These are phyloP conservation scores for Drosophila limbata DNA, from an alignment of 2,888 invertebrate species.

Conservation along the genomic window DNA sequence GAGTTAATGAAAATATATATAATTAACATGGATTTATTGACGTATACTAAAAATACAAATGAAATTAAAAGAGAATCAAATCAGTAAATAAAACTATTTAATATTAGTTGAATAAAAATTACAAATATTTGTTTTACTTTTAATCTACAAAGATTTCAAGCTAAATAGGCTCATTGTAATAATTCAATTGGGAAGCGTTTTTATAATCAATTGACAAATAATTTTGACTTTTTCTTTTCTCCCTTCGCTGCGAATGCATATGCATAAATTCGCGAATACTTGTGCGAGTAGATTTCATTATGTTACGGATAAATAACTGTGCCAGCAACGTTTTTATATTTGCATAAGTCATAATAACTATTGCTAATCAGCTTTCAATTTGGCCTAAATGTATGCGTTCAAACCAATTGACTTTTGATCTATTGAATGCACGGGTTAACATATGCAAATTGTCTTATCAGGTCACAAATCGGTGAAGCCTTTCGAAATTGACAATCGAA, in stretches of 20 bases:
- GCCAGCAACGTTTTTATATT: constrained; percentile 21
- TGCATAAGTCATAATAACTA: constrained; percentile 20
- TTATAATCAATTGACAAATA: background rate
- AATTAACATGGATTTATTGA: constrained; percentile 39
- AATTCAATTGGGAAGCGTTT: background rate
- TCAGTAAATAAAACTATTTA: constrained; percentile 71
- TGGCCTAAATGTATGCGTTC: constrained; percentile 23
- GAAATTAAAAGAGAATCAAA: constrained; percentile 61
- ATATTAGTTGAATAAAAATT: constrained; percentile 67
- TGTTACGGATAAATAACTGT: constrained; percentile 9
- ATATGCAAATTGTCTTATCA: constrained; percentile 31
- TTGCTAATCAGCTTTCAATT: constrained; percentile 27
- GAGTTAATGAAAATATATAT: constrained; percentile 38
- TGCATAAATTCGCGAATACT: constrained; percentile 6
- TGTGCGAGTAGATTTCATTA: background rate
- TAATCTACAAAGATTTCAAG: background rate
- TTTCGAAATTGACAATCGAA: background rate
- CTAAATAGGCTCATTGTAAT: no score
- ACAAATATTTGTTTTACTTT: background rate
- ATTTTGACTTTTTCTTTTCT: background rate
- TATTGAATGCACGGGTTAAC: constrained; percentile 28
- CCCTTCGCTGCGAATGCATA: constrained; percentile 15
- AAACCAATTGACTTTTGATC: constrained; percentile 18
- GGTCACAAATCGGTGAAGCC: constrained; percentile 20
- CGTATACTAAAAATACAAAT: constrained; percentile 64